Conservation (phyloP, 2,797 vertebrate genomes). For the Telmatherina bonti region DNA sequence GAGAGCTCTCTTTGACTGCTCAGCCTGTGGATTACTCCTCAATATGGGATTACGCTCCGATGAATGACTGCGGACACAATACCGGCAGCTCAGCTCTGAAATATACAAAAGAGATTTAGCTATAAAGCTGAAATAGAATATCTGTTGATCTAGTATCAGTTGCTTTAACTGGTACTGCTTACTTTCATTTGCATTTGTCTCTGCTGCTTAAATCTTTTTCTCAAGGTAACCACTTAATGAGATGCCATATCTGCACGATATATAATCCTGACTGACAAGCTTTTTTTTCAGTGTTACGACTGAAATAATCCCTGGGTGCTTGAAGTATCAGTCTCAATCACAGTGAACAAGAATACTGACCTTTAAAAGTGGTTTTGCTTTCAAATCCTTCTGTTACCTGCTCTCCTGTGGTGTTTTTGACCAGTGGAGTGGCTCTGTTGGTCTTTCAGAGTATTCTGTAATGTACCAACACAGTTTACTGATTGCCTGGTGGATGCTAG, state of each 20-base stretch:
- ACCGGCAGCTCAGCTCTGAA: slow-evolving; percentile 62
- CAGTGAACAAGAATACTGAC: slow-evolving; percentile 26
- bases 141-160: slow-evolving; percentile 64
- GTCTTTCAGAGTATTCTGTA: slow-evolving; percentile 2
- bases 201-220: slow-evolving; percentile 41
- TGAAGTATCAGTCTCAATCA: slow-evolving; percentile 36
- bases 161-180: slow-evolving; percentile 33
- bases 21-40: slow-evolving; percentile 80
- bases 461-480: slow-evolving; percentile 7
- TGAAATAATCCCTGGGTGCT: slow-evolving; percentile 30
- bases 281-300: slow-evolving; percentile 22
- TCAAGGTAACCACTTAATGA: slow-evolving; percentile 51
- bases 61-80: slow-evolving; percentile 81
- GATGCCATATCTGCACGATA: slow-evolving; percentile 34
- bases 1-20: slow-evolving; percentile 75
- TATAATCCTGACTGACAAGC: slow-evolving; percentile 61
- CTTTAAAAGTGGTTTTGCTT: slow-evolving; percentile 34
- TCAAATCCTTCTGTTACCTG: slow-evolving; percentile 11
- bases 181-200: slow-evolving; percentile 56
- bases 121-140: slow-evolving; percentile 60
- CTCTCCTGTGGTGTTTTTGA: slow-evolving; percentile 15
- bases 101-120: slow-evolving; percentile 66
- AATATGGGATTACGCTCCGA: slow-evolving; percentile 80
- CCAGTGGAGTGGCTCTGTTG: neutral
- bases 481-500: slow-evolving; percentile 2